Evolutionary conservation across 2,888 invertebrate genomes (phyloP), one percentile per base, ranked within the genome.

Genomic region (Cantharis rustica): DNA sequence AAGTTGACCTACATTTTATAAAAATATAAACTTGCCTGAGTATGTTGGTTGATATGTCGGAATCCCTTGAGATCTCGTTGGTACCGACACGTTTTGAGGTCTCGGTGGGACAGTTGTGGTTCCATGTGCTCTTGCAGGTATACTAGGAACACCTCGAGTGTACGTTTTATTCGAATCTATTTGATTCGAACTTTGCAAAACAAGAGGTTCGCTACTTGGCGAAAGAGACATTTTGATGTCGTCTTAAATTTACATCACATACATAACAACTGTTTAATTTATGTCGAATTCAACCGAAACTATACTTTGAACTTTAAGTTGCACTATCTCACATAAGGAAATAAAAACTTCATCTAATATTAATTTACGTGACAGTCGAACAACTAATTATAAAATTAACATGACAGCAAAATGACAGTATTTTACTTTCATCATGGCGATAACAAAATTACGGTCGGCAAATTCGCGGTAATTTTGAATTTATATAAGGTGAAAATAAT

Each of bases 71-170:
- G 80, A 73, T 13, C n/a, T 69, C 82, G 80, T 76, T 79, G 23
- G 72, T 64, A 26, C 72, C 75, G 26, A 76, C 81, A 27, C 10
- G 10, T 16, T 16, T 63, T 61, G n/a, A 10, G 88, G 89, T 77
- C 87, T 83, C 3, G 88, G 88, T n/a, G 88, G 88, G 70, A 88
- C 80, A 61, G 84, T 13, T 47, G n/a, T 7, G 7, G n/a, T 7
- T n/a, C 47, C 47, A n/a, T n/a, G 47, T n/a, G 47, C 7, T 47
- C 47, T 11, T 47, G n/a, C 47, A 47, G n/a, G 47, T 47, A 47
- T 7, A 47, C 7, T 82, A 10, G 88, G 88, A 15, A 83, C 83
- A 73, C 81, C 82, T 79, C 87, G 84, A 10, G 81, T 76, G 26
- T 79, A 71, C 20, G 76, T 72, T 68, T 75, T 70, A 75, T 79